Conservation (phyloP, 1,140 invertebrate genomes). For the Agrypnia vestita region DNA sequence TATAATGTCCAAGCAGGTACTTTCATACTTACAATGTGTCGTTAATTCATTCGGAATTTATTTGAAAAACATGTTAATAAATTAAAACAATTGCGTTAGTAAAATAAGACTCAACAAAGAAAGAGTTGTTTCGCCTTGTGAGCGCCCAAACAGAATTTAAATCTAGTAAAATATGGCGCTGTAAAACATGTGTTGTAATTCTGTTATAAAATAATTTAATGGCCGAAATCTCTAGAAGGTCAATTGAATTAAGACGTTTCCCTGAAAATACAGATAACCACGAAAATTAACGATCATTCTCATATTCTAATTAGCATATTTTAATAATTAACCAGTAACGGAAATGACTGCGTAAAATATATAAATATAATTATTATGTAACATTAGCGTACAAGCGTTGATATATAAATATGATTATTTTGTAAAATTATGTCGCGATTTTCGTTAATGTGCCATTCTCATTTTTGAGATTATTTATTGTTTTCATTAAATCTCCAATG, state of each 20-base stretch:
- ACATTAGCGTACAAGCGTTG: background rate
- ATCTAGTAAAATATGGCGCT: background rate
- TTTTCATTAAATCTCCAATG: background rate
- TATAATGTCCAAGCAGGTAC: too few relatives aligned
- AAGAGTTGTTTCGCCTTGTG: background rate
- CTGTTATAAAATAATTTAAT: slow-evolving; percentile 1
- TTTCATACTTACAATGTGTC: too few relatives aligned
- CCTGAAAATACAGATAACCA: slow-evolving; percentile 1
- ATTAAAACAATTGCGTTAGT: too few relatives aligned
- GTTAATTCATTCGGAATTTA: too few relatives aligned
- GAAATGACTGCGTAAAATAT: background rate
- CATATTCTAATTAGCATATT: slow-evolving; percentile 13
- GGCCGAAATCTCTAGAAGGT: slow-evolving; percentile 13
- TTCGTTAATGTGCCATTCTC: background rate
- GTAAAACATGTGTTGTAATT: slow-evolving; percentile 8
- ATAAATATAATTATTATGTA: background rate
- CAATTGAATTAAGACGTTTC: slow-evolving; percentile 29
- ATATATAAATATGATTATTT: background rate
- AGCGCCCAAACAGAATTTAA: background rate
- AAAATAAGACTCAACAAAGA: too few relatives aligned
- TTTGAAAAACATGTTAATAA: too few relatives aligned
- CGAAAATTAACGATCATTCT: slow-evolving; percentile 9
- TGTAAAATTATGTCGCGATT: slow-evolving; percentile 3
- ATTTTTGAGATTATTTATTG: slow-evolving; percentile 6
- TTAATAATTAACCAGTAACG: slow-evolving; percentile 23